Base-by-base conservation (phyloP, 2,113 vertebrate species). In the Aspiorhynchus laticeps region DNA sequence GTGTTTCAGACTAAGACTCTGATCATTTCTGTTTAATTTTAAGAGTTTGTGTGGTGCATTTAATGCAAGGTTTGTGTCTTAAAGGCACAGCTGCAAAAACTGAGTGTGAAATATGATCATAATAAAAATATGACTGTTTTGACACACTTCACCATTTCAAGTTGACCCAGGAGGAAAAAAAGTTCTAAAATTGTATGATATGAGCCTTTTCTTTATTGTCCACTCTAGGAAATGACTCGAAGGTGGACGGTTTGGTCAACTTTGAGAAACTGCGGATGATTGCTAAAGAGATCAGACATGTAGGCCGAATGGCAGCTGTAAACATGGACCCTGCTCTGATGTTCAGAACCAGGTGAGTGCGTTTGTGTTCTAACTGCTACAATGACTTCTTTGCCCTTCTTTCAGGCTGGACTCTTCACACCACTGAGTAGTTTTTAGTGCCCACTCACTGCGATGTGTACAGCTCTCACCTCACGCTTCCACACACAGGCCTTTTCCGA, bases 211-310 rank as follows among this genome's bases (percentile, higher is more conserved):
- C 43, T 17, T 41, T 67, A 41, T 81, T 43, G 26, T 0, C 9
- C 2, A 73, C 65, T 43, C 28, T 31, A 99, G 98, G 98, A 71
- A 99, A 99, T 56, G 98, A 99, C 92, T 99, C 98, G 0, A 99
- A 99, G 90, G 98, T 99, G 76, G 98, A 99, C 6, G 98, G 98
- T 46, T 92, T 99, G 90, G 97, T 99, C 73, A 99, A 99, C 93
- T 99, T 99, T 90, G 98, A 99, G 94, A 99, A 99, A 94, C 94
- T 99, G 88, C 94, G 98, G 90, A 99, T 99, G 98, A 99, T 99
- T 46, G 98, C 98, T 12, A 99, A 99, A 94, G 98, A 99, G 94
- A 99, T 99, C 21, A 96, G 98, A 56, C 98, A 99, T 0, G 98
- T 99, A 0, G 98, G 98, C 15, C 96, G 98, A 87, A 99, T 99